Percentiles rank a stretch among this genome's conserved stretches.
phyloP scores from a whole-genome alignment of 2,888 invertebrate genomes.

The Eumacrocentrus americanus region DNA sequence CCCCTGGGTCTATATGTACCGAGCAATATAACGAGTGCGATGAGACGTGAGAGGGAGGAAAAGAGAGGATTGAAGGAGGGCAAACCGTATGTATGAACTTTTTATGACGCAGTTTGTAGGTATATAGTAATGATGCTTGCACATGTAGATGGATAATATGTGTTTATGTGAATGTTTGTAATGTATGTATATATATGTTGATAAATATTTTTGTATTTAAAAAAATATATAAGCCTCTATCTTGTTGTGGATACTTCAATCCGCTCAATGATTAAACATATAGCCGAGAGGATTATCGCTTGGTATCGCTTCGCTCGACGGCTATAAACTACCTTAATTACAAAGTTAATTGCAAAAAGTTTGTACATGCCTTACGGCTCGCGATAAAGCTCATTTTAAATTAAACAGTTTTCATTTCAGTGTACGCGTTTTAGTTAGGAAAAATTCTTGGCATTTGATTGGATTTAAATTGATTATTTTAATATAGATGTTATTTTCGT shows the following conservation, averaged over 20 bases:
- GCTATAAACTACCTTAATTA: slow-evolving; percentile 23
- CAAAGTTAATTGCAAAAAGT: slow-evolving; percentile 30
- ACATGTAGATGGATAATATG: too few relatives aligned
- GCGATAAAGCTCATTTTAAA: slow-evolving; percentile 16
- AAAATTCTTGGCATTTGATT: background rate
- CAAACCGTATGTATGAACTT: too few relatives aligned
- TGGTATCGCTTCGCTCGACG: slow-evolving; percentile 9
- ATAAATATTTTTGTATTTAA: too few relatives aligned
- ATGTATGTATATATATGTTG: too few relatives aligned
- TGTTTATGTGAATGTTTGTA: too few relatives aligned
- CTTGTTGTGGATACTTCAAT: slow-evolving; percentile 1
- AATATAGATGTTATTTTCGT: too few relatives aligned
- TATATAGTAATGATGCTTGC: too few relatives aligned
- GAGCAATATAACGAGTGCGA: background rate
- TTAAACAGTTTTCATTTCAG: too few relatives aligned
- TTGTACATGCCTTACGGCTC: slow-evolving; percentile 14
- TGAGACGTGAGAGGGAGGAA: background rate
- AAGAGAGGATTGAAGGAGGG: too few relatives aligned
- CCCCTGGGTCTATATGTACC: background rate
- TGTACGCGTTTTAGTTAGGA: background rate
- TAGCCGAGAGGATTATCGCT: slow-evolving; percentile 16
- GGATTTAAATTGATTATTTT: too few relatives aligned
- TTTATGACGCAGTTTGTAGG: too few relatives aligned
- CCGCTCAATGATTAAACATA: slow-evolving; percentile 12
- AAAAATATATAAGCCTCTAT: too few relatives aligned